Evolutionary conservation across 2,888 invertebrate species (phyloP).

Genomic region (Xanthia togata): DNA sequence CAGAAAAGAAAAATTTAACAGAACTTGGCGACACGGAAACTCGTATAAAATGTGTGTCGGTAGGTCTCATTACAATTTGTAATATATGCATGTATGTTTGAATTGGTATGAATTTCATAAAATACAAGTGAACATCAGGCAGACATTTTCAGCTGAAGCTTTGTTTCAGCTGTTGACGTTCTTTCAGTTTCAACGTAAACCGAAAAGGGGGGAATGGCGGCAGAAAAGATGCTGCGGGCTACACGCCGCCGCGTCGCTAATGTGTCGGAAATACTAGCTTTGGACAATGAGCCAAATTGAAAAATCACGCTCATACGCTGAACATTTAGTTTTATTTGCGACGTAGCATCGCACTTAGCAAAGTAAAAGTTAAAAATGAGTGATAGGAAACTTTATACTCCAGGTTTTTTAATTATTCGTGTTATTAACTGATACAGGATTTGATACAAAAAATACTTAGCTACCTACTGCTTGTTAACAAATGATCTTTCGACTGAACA

Average conservation of each 20-base stretch:
- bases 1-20: slow-evolving; percentile 52
- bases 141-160: slow-evolving; percentile 66
- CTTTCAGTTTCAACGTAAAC: slow-evolving; percentile 62
- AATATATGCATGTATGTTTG: slow-evolving; percentile 56
- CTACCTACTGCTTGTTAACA: neutral
- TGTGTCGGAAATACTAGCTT: slow-evolving; percentile 74
- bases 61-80: slow-evolving; percentile 60
- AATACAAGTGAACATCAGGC: slow-evolving; percentile 56
- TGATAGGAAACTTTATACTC: neutral
- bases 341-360: slow-evolving; percentile 7
- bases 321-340: slow-evolving; percentile 41
- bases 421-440: neutral
- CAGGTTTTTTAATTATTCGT: neutral
- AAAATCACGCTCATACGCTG: slow-evolving; percentile 58
- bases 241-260: slow-evolving; percentile 66
- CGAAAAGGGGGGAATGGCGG: slow-evolving; percentile 67
- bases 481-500: neutral
- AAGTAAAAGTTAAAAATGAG: slow-evolving; percentile 7
- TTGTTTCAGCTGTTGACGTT: slow-evolving; percentile 69
- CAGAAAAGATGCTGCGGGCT: slow-evolving; percentile 65
- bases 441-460: neutral
- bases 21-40: slow-evolving; percentile 50
- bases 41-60: slow-evolving; percentile 51
- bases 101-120: slow-evolving; percentile 65
- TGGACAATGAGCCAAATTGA: slow-evolving; percentile 64